phyloP scores from a whole-genome alignment of 2,113 vertebrate species.

The Nerophis lumbriciformis region DNA sequence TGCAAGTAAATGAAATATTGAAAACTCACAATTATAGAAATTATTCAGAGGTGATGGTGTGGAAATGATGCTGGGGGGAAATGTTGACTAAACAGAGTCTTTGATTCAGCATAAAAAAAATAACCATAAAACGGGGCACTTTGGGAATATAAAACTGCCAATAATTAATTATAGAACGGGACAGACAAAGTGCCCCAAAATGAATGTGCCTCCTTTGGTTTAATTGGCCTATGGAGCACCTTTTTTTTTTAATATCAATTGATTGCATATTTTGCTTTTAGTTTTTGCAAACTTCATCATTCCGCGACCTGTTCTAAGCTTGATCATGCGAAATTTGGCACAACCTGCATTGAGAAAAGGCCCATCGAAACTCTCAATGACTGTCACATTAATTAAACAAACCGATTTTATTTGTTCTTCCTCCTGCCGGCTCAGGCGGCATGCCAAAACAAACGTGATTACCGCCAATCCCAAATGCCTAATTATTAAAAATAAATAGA shows the following conservation, averaged over 20 bases:
- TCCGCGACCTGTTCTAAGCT: no score
- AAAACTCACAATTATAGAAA: no score
- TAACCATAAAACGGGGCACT: neutral
- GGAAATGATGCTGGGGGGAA: no score
- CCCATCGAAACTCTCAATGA: slow-evolving; percentile 13
- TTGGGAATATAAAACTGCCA: neutral
- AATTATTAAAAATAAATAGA: slow-evolving; percentile 53
- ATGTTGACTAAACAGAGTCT: no score
- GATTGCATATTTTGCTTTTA: no score
- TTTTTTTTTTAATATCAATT: no score
- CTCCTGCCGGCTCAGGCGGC: slow-evolving; percentile 9
- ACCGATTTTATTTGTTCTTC: slow-evolving; percentile 25
- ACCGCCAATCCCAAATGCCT: slow-evolving; percentile 36
- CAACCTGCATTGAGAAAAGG: neutral
- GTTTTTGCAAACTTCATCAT: no score
- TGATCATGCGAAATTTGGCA: no score
- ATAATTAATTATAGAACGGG: neutral
- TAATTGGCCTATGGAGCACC: no score
- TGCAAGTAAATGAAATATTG: no score
- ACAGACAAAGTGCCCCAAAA: neutral
- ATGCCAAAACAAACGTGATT: slow-evolving; percentile 30
- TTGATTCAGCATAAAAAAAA: neutral
- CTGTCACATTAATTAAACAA: slow-evolving; percentile 3
- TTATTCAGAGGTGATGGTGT: no score
- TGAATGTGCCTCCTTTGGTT: neutral